Evolutionary conservation across 2,113 vertebrate genomes (phyloP), one percentile per base, ranked within the genome.

Genomic region (Etheostoma spectabile): DNA sequence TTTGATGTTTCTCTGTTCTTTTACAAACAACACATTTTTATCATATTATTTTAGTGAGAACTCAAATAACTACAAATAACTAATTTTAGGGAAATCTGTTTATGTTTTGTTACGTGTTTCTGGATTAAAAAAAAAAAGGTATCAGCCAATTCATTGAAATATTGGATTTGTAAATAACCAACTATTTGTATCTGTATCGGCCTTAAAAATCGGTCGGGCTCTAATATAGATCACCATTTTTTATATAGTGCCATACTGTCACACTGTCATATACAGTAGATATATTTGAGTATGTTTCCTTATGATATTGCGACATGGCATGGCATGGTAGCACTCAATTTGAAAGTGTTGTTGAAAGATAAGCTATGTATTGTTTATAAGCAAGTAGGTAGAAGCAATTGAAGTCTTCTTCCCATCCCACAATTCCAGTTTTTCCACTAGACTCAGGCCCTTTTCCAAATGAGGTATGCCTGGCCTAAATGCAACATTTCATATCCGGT

Each of bases 401-500:
- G 19, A 46, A 19, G 10, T 42, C 5, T 53, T 59, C 65, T 45
- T 71, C 27, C 53, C 30, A 1, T 56, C 46, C 45, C 21, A 52
- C 42, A 22, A 18, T 70, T 82, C 46, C 10, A 52, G n/a, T 86
- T 77, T 91, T 90, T 82, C 81, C 76, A 14, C 51, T 69, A 38
- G 53, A 55, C 81, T 74, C 74, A 49, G 66, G 66, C 82, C 56
- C 60, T 57, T 70, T 79, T 77, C 38, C 73, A 80, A 88, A 92
- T 91, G 89, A 93, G 82, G 88, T 87, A 79, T 27, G 63, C 68
- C 57, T 71, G 80, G 75, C 76, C 68, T 84, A 59, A 92, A 94
- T 71, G 93, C 92, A 90, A 87, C 90, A 89, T 93, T 94, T 92
- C 84, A 89, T 80, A 80, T 90, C 84, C 87, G 91, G 71, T 88